These are phyloP conservation scores for Pediacus dermestoides DNA, from an alignment of 2,888 invertebrate species.

Conservation along the genomic window DNA sequence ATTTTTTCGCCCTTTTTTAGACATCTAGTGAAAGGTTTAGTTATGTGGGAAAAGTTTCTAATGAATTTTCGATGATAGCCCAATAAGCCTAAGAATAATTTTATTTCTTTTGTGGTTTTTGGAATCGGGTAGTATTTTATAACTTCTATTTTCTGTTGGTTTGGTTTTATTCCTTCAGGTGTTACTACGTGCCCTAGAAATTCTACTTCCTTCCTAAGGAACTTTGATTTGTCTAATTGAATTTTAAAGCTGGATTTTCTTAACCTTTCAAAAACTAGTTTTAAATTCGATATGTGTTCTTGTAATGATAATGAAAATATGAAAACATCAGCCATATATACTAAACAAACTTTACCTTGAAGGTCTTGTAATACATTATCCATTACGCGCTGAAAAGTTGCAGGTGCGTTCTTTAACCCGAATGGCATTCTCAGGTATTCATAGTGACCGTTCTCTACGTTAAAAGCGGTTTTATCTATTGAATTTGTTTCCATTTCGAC, in stretches of 20 bases:
- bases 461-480: slow-evolving; percentile 31
- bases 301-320: slow-evolving; percentile 31
- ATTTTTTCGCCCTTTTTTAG: slow-evolving; percentile 14
- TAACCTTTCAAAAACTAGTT: slow-evolving; percentile 26
- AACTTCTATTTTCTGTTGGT: slow-evolving; percentile 21
- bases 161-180: slow-evolving; percentile 15
- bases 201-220: slow-evolving; percentile 5
- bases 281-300: slow-evolving; percentile 29
- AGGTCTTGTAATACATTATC: slow-evolving; percentile 28
- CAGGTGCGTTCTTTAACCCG: too few species aligned
- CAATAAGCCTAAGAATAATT: slow-evolving; percentile 13
- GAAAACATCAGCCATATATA: slow-evolving; percentile 26
- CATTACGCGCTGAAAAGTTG: slow-evolving; percentile 33
- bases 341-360: slow-evolving; percentile 25
- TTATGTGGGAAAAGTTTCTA: too few species aligned
- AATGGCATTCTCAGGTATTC: slow-evolving; percentile 33
- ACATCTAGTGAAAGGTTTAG: too few species aligned
- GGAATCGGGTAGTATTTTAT: slow-evolving; percentile 28
- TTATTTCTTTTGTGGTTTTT: slow-evolving; percentile 25
- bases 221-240: slow-evolving; percentile 9
- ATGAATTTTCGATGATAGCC: slow-evolving; percentile 11
- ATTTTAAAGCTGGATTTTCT: slow-evolving; percentile 22
- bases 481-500: slow-evolving; percentile 25
- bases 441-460: slow-evolving; percentile 27
- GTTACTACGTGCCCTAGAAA: slow-evolving; percentile 13